phyloP scores from a whole-genome alignment of 1,140 invertebrate species.

The Vanessa atalanta region DNA sequence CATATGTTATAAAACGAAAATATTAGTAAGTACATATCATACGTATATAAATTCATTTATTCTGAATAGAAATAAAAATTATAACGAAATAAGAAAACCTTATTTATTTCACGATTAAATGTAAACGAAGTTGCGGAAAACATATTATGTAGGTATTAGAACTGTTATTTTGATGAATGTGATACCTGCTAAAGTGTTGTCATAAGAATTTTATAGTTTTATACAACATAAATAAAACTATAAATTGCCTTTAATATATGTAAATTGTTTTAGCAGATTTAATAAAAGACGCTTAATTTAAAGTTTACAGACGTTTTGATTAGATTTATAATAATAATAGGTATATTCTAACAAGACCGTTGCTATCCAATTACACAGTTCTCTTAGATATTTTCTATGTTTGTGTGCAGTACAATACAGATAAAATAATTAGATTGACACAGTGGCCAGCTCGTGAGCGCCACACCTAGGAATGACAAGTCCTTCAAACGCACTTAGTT shows the following conservation, averaged over 20 bases:
- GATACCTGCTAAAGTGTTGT: slow-evolving; percentile 30
- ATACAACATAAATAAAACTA: slow-evolving; percentile 33
- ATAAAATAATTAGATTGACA: slow-evolving; percentile 58
- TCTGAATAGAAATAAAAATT: no score
- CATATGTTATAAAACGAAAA: no score
- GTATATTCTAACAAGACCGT: slow-evolving; percentile 12
- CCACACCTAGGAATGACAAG: slow-evolving; percentile 65
- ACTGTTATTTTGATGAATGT: slow-evolving; percentile 32
- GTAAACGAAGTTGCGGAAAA: background rate
- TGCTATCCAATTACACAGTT: slow-evolving; percentile 29
- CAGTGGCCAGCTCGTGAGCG: slow-evolving; percentile 63
- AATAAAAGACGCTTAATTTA: slow-evolving; percentile 19
- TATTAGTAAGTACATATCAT: no score
- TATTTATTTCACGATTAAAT: background rate
- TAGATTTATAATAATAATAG: slow-evolving; percentile 11
- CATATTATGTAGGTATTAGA: slow-evolving; percentile 9
- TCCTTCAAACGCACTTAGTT: slow-evolving; percentile 67
- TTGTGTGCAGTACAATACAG: slow-evolving; percentile 43
- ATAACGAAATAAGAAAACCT: background rate
- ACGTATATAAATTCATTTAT: no score
- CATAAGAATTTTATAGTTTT: slow-evolving; percentile 32
- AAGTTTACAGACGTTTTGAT: slow-evolving; percentile 7
- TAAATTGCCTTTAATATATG: slow-evolving; percentile 41
- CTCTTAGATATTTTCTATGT: slow-evolving; percentile 28
- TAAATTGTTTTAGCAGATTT: slow-evolving; percentile 36